These are phyloP conservation scores for Oscheius sp. DNA, from an alignment of 2,888 invertebrate species.

Conservation along the genomic window DNA sequence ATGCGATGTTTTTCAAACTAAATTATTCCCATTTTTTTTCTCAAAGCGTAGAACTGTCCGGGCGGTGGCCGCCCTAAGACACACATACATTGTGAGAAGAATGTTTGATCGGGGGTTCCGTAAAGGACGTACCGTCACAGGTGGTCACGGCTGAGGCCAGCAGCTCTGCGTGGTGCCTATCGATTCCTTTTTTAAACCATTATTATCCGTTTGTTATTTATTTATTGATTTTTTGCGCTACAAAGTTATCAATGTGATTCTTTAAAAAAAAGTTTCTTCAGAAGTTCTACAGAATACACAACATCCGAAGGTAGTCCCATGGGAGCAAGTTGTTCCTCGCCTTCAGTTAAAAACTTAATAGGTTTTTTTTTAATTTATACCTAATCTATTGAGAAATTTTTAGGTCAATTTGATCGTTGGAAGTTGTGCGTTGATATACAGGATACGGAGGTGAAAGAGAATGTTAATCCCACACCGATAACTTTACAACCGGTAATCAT, in stretches of 20 bases:
- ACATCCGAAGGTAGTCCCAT: not conserved
- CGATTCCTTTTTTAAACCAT: not conserved
- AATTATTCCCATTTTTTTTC: too few species aligned
- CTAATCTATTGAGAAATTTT: not conserved
- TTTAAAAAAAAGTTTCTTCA: not conserved
- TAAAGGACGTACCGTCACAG: constrained; percentile 13
- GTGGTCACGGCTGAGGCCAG: constrained; percentile 8
- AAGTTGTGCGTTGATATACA: constrained; percentile 9
- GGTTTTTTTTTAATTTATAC: not conserved
- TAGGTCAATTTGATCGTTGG: constrained; percentile 25
- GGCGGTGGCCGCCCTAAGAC: not conserved
- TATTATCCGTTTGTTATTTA: not conserved
- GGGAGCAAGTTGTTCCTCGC: constrained; percentile 18
- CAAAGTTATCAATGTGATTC: not conserved
- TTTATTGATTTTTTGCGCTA: too few species aligned
- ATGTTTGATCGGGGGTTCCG: constrained; percentile 27
- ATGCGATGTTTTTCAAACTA: too few species aligned
- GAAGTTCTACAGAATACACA: not conserved
- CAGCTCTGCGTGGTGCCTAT: too few species aligned
- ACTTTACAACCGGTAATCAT: constrained; percentile 16
- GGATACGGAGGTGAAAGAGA: constrained; percentile 2
- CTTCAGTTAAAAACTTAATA: constrained; percentile 20
- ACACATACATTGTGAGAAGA: not conserved
- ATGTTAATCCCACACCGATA: not conserved
- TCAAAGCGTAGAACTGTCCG: not conserved